phyloP scores from a whole-genome alignment of 2,113 vertebrate genomes.

The Seriola dumerili region DNA sequence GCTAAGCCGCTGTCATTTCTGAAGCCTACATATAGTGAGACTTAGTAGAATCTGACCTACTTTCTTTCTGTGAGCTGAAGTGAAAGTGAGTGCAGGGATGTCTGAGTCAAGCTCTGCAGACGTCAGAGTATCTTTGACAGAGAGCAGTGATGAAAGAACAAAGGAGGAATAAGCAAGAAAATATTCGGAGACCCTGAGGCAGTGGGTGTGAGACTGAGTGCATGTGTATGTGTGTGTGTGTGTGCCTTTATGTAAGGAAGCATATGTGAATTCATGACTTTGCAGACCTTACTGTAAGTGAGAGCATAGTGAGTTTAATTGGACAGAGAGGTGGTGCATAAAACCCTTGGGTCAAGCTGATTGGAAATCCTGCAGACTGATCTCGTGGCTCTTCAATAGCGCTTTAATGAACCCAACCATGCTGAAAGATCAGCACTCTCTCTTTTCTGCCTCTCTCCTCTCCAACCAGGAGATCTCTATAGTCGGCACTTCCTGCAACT shows the following conservation, averaged over 20 bases:
- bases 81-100: constrained; percentile 52
- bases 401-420: constrained; percentile 60
- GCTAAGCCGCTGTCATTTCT: constrained; percentile 47
- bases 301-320: constrained; percentile 63
- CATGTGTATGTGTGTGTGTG: constrained; percentile 8
- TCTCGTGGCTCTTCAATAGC: constrained; percentile 39
- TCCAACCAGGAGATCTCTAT: constrained; percentile 17
- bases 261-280: constrained; percentile 55
- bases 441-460: constrained; percentile 5
- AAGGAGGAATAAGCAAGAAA: constrained; percentile 52
- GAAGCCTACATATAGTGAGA: constrained; percentile 35
- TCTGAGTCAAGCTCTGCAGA: constrained; percentile 57
- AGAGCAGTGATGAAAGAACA: constrained; percentile 57
- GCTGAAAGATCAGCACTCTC: constrained; percentile 57
- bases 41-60: constrained; percentile 70
- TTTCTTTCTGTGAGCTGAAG: constrained; percentile 57
- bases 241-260: not conserved
- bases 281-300: constrained; percentile 49
- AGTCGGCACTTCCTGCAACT: not conserved
- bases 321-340: constrained; percentile 57
- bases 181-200: constrained; percentile 35
- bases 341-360: constrained; percentile 58
- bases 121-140: constrained; percentile 60
- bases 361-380: constrained; percentile 58
- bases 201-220: constrained; percentile 30